Base-by-base conservation (phyloP, 2,888 invertebrate species). In the Dinocampus coccinellae region DNA sequence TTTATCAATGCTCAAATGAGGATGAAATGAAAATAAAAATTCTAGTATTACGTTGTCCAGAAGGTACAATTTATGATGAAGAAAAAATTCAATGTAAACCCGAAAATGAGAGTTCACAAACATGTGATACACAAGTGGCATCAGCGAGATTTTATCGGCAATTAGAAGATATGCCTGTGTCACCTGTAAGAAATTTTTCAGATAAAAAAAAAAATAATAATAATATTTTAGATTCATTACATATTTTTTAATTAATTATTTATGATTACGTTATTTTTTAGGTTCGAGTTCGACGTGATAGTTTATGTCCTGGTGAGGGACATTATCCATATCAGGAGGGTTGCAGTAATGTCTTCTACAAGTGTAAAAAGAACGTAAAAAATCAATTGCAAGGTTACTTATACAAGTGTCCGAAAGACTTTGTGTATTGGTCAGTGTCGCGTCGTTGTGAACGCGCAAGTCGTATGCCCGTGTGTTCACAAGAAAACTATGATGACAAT, bases 1-100 rank as follows among this genome's bases (percentile, higher is more conserved):
- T 95, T 88, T 96, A 96, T 84, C 95, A 95, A 85, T 96, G 95
- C 80, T 93, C 92, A 20, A 91, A 91, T 78, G 88, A 91, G 7
- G 90, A 91, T 33, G 91, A 88, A 58, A 91, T 92, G 82, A 93
- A 95, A 76, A 88, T 93, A n/a, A 94, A 93, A 83, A 90, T 95
- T 74, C 90, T 94, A 1, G 90, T 92, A 9, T 91, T 95, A 78
- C 92, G 92, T 76, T 96, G 95, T 86, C 94, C 95, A 11, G 92
- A 93, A 76, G 92, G 92, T 72, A 94, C 94, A 0, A 91, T 94
- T 65, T 96, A 92, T 80, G 93, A 95, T 81, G 93, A 95, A 81
- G 88, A 89, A 72, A 90, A 92, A 82, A 90, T 92, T 65, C 92
- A 94, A 81, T 96, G 95, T 84, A 89, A 93, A 57, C 90, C 92